These are phyloP conservation scores for sheep (Ovis aries) DNA, from an alignment of 2,113 vertebrate species.

Conservation along the genomic window DNA sequence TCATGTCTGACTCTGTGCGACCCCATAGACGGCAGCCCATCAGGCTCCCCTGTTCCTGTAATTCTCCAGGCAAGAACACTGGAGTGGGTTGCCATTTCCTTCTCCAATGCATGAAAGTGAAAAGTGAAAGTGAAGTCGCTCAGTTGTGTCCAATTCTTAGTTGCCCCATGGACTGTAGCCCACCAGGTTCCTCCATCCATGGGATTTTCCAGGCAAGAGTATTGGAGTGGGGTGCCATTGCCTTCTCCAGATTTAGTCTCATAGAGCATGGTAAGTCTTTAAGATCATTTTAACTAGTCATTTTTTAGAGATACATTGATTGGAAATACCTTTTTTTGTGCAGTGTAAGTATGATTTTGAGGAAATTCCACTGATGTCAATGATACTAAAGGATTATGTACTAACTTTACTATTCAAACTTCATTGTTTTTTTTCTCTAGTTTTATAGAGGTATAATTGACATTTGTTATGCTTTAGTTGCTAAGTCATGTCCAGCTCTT, in stretches of 20 bases:
- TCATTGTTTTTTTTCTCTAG: background rate
- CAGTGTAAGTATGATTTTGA: background rate
- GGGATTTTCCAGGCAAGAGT: too few relatives aligned
- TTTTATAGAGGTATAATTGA: background rate
- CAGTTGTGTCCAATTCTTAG: too few relatives aligned
- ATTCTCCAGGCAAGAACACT: too few relatives aligned
- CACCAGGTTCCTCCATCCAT: too few relatives aligned
- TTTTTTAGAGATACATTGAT: background rate
- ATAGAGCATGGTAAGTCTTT: background rate
- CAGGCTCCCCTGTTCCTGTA: too few relatives aligned
- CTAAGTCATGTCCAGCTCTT: background rate
- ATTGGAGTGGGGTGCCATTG: too few relatives aligned
- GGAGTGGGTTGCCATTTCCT: too few relatives aligned
- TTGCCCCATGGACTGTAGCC: too few relatives aligned
- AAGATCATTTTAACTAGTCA: background rate
- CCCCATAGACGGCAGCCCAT: too few relatives aligned
- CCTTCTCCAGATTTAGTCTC: background rate
- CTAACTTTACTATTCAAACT: background rate
- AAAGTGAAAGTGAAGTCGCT: too few relatives aligned
- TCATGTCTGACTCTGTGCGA: accelerated
- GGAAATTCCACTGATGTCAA: background rate
- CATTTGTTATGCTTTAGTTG: background rate
- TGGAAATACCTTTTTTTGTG: background rate
- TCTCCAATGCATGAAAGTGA: too few relatives aligned
- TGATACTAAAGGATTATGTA: background rate